Base-by-base conservation (phyloP, 2,888 invertebrate species). In the Lordiphosa fenestrarum region DNA sequence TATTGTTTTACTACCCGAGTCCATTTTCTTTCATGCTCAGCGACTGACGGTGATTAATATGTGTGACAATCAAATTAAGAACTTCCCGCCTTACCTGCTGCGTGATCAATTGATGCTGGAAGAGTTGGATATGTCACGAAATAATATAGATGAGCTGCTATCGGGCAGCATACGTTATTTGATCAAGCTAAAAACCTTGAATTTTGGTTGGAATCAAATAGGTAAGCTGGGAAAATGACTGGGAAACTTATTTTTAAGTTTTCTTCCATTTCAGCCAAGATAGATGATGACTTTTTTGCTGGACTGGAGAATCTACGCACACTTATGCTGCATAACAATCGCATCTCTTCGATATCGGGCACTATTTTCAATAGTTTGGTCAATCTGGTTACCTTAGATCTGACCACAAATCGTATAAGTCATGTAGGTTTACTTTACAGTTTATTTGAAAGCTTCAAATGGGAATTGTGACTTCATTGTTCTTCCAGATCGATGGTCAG, bases 61-160 rank as follows among this genome's bases (percentile, higher is more conserved):
- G 42, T 82, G 88, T 15, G 86, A 88, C 37, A 89, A 89, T 70
- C 88, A 89, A 48, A 85, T 94, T 7, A 87, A 86, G 54, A 82
- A 87, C 1, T 86, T 93, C 33, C 91, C 92, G 0, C 88, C 89
- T 13, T 89, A 86, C 2, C 70, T 92, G 4, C 90, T 94, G 53
- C 85, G 88, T 1, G 91, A 91, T 38, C 90, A 93, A 61, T 5
- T 85, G 10, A 87, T 89, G 52, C 86, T 95, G 19, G 92, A 92
- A 81, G 93, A 93, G 71, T 86, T 95, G 33, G 94, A 94, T 87
- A 88, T 94, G 50, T 92, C 93, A 2, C 91, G 91, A 6, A 94
- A 94, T 86, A 88, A 90, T 59, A 87, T 94, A 50, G 88, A 90
- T 36, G 85, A 87, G 2, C 85, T 94, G 10, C 89, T 90, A 1